These are phyloP conservation scores for Dynastes hyllus DNA, from an alignment of 2,888 invertebrate genomes.

Conservation along the genomic window DNA sequence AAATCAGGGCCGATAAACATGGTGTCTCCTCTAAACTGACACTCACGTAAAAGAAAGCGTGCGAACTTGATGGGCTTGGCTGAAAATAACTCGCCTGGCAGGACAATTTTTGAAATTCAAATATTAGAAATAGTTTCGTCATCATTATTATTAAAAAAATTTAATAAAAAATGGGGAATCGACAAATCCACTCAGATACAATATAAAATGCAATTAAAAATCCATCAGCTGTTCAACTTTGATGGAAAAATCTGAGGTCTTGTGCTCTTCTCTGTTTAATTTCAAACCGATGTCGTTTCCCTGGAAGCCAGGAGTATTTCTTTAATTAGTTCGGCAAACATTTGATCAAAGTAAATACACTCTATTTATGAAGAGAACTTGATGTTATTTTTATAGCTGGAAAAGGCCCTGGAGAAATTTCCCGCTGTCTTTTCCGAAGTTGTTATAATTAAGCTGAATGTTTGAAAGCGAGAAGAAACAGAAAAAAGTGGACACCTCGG, in stretches of 20 bases:
- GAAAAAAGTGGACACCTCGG: too few relatives aligned
- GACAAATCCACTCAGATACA: background rate
- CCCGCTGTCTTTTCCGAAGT: too few relatives aligned
- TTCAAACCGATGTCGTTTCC: conserved; percentile 8
- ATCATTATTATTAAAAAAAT: too few relatives aligned
- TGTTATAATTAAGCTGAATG: too few relatives aligned
- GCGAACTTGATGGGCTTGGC: conserved; percentile 10
- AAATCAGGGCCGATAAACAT: conserved; percentile 41
- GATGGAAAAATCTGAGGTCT: background rate
- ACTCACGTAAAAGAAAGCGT: conserved; percentile 9
- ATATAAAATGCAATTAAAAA: conserved; percentile 31
- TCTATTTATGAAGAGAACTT: background rate
- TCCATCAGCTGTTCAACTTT: conserved; percentile 14
- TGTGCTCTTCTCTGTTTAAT: background rate
- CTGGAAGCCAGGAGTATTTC: background rate
- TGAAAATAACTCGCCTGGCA: background rate
- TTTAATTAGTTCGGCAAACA: conserved; percentile 1
- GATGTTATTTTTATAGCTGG: background rate
- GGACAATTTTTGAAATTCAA: too few relatives aligned
- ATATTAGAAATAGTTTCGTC: background rate
- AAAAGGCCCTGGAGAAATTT: too few relatives aligned
- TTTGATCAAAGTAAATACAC: conserved; percentile 11
- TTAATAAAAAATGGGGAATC: background rate
- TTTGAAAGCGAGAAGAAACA: too few relatives aligned
- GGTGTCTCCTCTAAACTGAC: background rate